These are phyloP conservation scores for Leucopternis melanops DNA, from an alignment of 2,113 vertebrate genomes.

Conservation along the genomic window DNA sequence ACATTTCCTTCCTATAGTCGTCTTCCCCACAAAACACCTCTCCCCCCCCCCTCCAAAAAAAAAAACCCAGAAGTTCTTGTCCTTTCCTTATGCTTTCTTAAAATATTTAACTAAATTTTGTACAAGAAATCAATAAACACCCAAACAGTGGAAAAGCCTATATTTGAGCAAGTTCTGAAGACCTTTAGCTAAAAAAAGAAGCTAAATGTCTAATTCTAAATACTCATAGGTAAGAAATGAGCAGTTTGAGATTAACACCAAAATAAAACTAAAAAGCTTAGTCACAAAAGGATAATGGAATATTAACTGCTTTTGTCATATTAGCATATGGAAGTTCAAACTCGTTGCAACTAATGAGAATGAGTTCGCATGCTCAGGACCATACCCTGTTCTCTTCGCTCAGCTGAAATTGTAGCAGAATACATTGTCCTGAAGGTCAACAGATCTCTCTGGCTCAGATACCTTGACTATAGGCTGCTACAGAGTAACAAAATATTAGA, in stretches of 20 bases:
- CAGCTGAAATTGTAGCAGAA: background rate
- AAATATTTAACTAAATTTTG: background rate
- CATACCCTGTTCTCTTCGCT: background rate
- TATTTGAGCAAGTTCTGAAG: background rate
- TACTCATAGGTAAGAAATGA: background rate
- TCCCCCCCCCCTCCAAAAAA: background rate
- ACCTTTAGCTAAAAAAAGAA: background rate
- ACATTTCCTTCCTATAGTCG: background rate
- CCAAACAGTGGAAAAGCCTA: background rate
- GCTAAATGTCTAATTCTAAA: background rate
- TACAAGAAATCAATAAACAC: background rate
- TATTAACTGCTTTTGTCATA: background rate
- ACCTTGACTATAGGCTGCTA: background rate
- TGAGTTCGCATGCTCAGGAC: background rate
- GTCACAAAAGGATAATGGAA: background rate
- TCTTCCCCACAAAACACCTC: background rate
- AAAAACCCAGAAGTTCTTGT: background rate
- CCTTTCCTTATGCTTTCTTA: background rate
- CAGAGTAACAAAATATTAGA: background rate
- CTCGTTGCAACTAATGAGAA: background rate
- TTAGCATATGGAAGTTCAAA: background rate
- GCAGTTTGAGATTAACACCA: background rate
- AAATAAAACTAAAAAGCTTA: background rate
- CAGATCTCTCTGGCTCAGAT: background rate
- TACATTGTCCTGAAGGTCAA: background rate